Conservation (phyloP, 2,113 vertebrate genomes). For the Paedocypris sp. region DNA sequence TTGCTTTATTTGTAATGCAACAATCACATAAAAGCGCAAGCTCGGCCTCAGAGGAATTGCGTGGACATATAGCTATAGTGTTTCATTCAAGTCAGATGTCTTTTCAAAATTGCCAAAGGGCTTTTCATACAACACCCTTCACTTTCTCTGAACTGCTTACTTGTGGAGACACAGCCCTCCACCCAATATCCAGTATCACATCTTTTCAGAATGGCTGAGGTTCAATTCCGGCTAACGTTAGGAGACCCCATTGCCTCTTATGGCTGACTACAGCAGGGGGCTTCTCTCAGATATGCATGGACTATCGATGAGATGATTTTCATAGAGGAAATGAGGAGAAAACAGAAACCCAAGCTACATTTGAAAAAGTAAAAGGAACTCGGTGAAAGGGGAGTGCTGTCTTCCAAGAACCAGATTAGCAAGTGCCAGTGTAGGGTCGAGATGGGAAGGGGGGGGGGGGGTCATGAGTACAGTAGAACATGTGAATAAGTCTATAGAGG, state of each 20-base stretch:
- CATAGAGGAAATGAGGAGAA: constrained; percentile 29
- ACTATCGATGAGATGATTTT: constrained; percentile 40
- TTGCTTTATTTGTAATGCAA: not conserved
- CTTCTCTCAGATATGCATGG: constrained; percentile 41
- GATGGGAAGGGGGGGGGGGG: no score
- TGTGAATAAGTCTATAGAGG: no score
- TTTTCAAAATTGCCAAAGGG: not conserved
- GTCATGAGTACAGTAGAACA: no score
- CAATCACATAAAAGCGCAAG: not conserved
- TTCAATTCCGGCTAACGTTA: no score
- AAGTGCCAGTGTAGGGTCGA: constrained; percentile 24
- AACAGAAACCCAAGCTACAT: constrained; percentile 37
- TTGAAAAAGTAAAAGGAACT: constrained; percentile 38
- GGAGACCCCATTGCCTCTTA: no score
- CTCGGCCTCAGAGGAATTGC: not conserved
- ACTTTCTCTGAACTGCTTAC: not conserved
- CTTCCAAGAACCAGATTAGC: constrained; percentile 50
- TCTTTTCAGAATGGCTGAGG: no score
- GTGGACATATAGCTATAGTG: not conserved
- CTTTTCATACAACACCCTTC: not conserved
- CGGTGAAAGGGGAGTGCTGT: constrained; percentile 41
- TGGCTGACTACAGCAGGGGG: no score
- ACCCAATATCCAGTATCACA: constrained; percentile 8
- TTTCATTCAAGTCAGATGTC: not conserved
- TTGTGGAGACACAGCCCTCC: not conserved